Evolutionary conservation across 2,113 vertebrate species (phyloP), one percentile per base, ranked within the genome.

Genomic region (Lepisosteus osseus): DNA sequence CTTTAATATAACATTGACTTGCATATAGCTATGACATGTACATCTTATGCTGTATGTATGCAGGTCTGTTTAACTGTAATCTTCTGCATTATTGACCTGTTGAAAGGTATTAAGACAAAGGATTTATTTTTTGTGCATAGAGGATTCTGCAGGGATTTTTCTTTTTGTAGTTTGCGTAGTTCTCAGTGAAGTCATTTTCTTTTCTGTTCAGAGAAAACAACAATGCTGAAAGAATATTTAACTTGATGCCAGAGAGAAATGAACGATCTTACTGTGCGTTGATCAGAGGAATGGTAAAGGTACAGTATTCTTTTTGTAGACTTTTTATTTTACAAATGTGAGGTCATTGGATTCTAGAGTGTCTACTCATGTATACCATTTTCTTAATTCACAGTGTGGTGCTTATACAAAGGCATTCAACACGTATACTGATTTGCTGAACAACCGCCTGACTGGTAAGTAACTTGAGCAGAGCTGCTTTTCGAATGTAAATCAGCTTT

Each of bases 281-380:
- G 85, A 98, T 99, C 84, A 88, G 90, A 75, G 97, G 97, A 66
- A 96, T 96, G 95, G 95, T 95, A 74, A 98, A 95, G 97, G 97
- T 99, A 79, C 3, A 1, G 42, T 41, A 44, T 3, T 7, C 44
- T 17, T 54, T 6, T 1, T 0, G 3, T 73, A 40, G 14, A 2
- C 15, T 40, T 65, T 14, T 70, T 65, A n/a, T 42, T 4, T 15
- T 4, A 7, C 6, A 40, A 6, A 9, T 6, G 8, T 15, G 41
- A 45, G 45, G 13, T 40, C 7, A 47, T 56, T 56, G 56, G 3
- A 6, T 42, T 68, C 7, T 57, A 40, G 44, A 14, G 17, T 17
- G 2, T 43, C 3, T 54, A 3, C 51, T 73, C 17, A 29, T 51
- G 11, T 12, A 0, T 6, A 45, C 1, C 1, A 54, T 43, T 8